phyloP scores from a whole-genome alignment of 2,113 vertebrate genomes.

The Crotalus horridus region DNA sequence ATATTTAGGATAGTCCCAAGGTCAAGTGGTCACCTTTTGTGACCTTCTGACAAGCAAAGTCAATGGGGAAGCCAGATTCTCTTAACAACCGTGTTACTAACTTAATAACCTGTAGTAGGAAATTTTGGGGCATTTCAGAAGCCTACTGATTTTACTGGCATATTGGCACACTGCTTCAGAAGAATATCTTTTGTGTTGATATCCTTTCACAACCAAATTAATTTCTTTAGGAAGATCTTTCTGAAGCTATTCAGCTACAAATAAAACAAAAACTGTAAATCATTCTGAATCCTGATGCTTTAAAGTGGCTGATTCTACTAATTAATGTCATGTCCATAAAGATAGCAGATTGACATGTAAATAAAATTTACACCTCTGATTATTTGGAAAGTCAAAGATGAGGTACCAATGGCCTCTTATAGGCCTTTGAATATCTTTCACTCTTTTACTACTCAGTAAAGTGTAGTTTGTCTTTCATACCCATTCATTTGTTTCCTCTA shows the following conservation, averaged over 20 bases:
- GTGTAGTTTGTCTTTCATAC: not conserved
- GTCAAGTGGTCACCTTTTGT: too few species aligned
- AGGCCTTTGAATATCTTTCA: not conserved
- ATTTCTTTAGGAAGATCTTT: not conserved
- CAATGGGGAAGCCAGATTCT: not conserved
- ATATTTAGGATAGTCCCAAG: too few species aligned
- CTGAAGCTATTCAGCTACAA: not conserved
- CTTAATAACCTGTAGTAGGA: not conserved
- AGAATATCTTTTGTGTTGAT: not conserved
- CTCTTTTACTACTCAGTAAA: not conserved
- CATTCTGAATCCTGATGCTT: not conserved
- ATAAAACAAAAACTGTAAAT: not conserved
- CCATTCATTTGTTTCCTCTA: conserved; percentile 15
- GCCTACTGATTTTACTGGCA: not conserved
- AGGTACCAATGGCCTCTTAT: not conserved
- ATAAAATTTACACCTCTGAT: conserved; percentile 1
- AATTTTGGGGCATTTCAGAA: not conserved
- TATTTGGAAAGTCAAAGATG: not conserved
- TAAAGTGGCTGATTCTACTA: not conserved
- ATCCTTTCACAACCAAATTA: too few species aligned
- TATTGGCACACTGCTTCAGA: not conserved
- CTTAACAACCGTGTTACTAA: not conserved
- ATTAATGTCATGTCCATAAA: not conserved
- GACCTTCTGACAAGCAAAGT: too few species aligned
- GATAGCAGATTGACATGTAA: not conserved